Evolutionary conservation across 53 echinoderm and acorn worm species (phyloP).

Genomic region (Echinometra lucunter): DNA sequence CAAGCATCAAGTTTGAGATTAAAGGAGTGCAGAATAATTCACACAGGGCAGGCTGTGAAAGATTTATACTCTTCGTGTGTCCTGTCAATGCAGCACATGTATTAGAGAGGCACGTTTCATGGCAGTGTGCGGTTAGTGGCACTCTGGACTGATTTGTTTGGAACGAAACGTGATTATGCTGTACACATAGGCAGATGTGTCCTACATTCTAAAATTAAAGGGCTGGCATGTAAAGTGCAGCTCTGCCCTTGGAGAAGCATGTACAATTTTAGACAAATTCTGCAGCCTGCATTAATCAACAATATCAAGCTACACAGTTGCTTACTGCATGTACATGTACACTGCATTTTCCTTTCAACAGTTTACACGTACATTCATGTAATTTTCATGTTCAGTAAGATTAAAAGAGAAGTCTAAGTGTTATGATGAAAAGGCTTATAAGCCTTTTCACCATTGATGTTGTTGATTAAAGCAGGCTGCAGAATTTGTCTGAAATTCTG

Average conservation of each 20-base stretch:
- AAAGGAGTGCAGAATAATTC: neutral
- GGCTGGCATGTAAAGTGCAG: neutral
- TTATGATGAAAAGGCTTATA: no score
- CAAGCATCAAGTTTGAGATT: neutral
- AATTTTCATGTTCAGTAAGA: neutral
- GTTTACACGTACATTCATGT: neutral
- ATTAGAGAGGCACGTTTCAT: neutral
- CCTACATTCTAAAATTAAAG: neutral
- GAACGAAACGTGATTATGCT: constrained; percentile 9
- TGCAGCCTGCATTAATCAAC: neutral
- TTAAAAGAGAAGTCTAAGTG: no score
- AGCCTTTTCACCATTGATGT: no score
- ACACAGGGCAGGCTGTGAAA: neutral
- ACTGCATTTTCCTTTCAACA: neutral
- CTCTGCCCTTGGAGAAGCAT: neutral
- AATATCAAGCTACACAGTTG: no score
- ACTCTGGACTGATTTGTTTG: neutral
- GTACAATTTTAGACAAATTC: neutral
- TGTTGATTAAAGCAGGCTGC: neutral
- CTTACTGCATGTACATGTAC: neutral
- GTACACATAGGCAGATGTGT: constrained; percentile 4
- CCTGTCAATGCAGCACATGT: neutral
- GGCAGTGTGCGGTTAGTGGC: neutral
- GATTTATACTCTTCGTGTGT: neutral
- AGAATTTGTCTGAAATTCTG: neutral